Evolutionary conservation across 1,140 invertebrate genomes (phyloP), one percentile per base, ranked within the genome.

Genomic region (Macrotrachela quadricornifera): DNA sequence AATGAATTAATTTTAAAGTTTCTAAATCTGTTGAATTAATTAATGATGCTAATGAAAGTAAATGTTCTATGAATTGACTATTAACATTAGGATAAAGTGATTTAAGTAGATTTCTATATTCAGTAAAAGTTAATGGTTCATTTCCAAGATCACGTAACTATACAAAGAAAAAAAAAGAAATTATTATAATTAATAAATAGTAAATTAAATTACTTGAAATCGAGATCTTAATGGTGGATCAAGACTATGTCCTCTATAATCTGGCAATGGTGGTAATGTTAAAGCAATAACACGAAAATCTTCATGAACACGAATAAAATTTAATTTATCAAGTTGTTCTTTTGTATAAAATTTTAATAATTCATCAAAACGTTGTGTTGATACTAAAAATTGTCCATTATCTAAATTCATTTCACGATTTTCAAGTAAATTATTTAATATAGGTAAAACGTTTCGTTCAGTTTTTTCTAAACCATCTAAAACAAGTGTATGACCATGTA

Each of bases 391-490:
- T 57, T 87, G 72, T 0, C 91, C 91, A 76, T 94, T 88, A 73
- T 96, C 91, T 44, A 96, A 71, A 68, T 95, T 85, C 87, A 96
- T 94, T 71, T 96, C 90, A 49, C 90, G 74, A 71, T 96, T 96
- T 73, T 96, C 91, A n/a, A 96, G 69, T 30, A 96, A 75, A 73
- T 96, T 96, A 71, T 96, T 96, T n/a, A 96, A 67, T 41, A 96
- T 81, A 43, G 91, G 91, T 44, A 96, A 71, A 36, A 95, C 87
- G 74, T 95, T 96, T 51, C 91, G 71, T 67, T 96, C 91, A 0
- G 87, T 87, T 65, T 95, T 94, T 72, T 96, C 90, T 51, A 96
- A 85, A 9, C 90, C 91, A 69, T 96, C 90, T 18, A 96, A 71
- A n/a, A 95, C 73, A 12, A 96, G 73, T 30, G 95, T 76, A 53